Base-by-base conservation (phyloP, 2,113 vertebrate genomes). In the Amia ocellicauda region DNA sequence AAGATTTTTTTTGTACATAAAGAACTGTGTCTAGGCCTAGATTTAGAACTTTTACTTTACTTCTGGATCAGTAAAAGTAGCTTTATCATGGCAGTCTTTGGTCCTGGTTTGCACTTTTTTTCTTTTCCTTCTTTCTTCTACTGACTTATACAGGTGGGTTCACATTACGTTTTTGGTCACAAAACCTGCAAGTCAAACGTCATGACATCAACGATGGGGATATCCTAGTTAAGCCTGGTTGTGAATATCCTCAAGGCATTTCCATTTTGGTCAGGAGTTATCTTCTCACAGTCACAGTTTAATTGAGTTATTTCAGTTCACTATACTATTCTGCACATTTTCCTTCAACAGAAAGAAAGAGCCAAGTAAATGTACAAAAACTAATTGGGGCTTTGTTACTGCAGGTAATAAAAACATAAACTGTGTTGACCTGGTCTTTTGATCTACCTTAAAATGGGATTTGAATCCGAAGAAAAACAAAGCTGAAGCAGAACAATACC, bases 1-100 rank as follows among this genome's bases (percentile, higher is more conserved):
- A 72, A 81, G 80, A 73, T 71, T 36, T n/a, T n/a, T 79, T 84
- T 77, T 78, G 63, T 64, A 79, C 77, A 70, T 72, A 50, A 47
- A 23, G 69, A 72, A 68, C 79, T 78, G 61, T 76, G 65, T 69
- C 80, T 88, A 83, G 84, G 74, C 79, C 78, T 85, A 88, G 84
- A 84, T 80, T 81, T 83, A 87, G 86, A 89, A 91, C 85, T 88
- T 87, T 87, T 84, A 84, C 75, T 80, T 88, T 81, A 63, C 42
- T 29, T 63, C 86, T 85, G 81, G 79, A 76, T 81, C 78, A 81
- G 79, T 74, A 74, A 68, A 58, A 64, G 70, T 79, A 71, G 63
- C n/a, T 52, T 66, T 58, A 41, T 16, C 16, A 24, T 41, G 22
- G 20, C 47, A 59, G 22, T 43, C 49, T 52, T 40, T 5, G n/a